Base-by-base conservation (phyloP, 1,140 invertebrate species). In the Drosophila tani region DNA sequence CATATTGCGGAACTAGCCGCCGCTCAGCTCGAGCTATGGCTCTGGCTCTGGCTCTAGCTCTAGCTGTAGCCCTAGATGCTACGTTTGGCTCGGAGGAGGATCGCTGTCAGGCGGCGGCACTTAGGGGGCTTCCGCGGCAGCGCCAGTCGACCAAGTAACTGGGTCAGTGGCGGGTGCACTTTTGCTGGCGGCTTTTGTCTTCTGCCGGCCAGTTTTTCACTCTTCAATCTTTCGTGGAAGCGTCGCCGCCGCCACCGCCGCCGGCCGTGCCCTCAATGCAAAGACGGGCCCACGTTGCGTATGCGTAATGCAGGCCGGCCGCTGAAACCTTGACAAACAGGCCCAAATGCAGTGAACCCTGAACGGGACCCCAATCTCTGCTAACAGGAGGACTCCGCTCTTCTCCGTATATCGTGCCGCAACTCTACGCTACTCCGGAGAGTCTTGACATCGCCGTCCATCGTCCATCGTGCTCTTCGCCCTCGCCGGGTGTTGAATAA, bases 1-100 rank as follows among this genome's bases (percentile, higher is more conserved):
- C 85, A 90, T 90, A 90, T 91, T 75, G 85, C 85, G 85, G 85
- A 90, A 90, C 86, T 82, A 74, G 27, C 56, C 29, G 62, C 32
- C 9, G 32, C 32, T 35, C 32, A 35, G 32, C 32, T 35, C 32
- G 2, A 11, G 32, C 63, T 69, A 32, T 27, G 38, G 66, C 76
- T 69, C 21, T 50, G 27, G 27, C 63, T 49, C 14, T 41, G 66
- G 75, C 63, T 69, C 29, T 27, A 41, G 66, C 76, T 69, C 21
- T 50, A 67, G 40, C 40, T 41, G 12, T 62, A 77, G 63, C 71
- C 50, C 64, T 53, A 60, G 63, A 27, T 59, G 56, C 15, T 45
- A 60, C 41, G 51, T 71, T 19, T 19, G 35, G 66, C 45, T 71
- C 46, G 45, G 41, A n/a, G 57, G 79, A 85, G 70, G 82, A 86